Conservation (phyloP, 2,113 vertebrate species). For the Phycodurus eques region DNA sequence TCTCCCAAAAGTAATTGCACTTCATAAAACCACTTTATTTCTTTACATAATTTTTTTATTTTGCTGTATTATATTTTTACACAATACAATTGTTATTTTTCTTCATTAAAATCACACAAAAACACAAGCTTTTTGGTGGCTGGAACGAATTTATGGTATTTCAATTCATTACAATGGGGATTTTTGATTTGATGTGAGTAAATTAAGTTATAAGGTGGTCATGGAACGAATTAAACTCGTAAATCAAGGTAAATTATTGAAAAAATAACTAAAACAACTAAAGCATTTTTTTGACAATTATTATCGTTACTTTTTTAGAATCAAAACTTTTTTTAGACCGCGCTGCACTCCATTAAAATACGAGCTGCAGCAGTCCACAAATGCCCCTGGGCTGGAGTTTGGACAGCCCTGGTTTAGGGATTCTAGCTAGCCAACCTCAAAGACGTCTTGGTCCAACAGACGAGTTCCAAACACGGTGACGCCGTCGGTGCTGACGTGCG, state of each 20-base stretch:
- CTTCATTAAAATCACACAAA: not conserved
- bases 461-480: conserved; percentile 93
- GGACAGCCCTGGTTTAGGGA: not conserved
- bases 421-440: conserved; percentile 77
- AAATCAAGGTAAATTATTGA: too few relatives aligned
- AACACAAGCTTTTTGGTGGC: not conserved
- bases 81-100: not conserved
- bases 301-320: too few relatives aligned
- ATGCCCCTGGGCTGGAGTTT: not conserved
- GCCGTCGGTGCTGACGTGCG: conserved; percentile 85
- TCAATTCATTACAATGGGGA: too few relatives aligned
- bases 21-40: not conserved
- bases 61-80: not conserved
- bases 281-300: too few relatives aligned
- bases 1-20: not conserved
- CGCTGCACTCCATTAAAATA: too few relatives aligned
- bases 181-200: too few relatives aligned
- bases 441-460: conserved; percentile 91
- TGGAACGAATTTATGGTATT: not conserved
- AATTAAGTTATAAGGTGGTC: too few relatives aligned
- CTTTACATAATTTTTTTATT: not conserved
- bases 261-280: too few relatives aligned
- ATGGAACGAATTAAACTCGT: too few relatives aligned
- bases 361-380: too few relatives aligned
- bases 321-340: too few relatives aligned